Evolutionary conservation across 1,140 invertebrate genomes (phyloP), one percentile per base, ranked within the genome.

Genomic region (Drosophila simulans): DNA sequence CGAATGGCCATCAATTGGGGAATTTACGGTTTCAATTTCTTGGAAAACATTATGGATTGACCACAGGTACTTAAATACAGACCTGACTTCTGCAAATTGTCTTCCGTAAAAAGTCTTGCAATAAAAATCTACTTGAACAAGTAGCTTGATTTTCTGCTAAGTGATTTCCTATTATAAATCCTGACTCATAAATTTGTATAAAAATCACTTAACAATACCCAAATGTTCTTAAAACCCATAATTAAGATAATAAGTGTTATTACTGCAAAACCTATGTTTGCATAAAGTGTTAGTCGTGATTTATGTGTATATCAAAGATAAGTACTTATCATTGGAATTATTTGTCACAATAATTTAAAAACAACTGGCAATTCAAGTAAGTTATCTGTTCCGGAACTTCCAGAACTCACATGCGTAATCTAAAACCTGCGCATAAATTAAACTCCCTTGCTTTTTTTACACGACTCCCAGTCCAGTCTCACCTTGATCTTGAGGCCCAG

Each of bases 401-500:
- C 31, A 52, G 20, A 20, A 37, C 12, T 27, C 25, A 3, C 31
- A 11, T 22, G 12, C 2, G 59, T 43, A 51, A 65, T 64, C n/a
- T 4, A 34, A 53, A 35, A 63, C 10, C 35, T 11, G 1, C 27
- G 45, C 31, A 42, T 12, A 11, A 45, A 42, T 37, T 17, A 27
- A 25, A 40, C 42, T 55, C 35, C 43, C 59, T 20, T 15, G 0
- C 17, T 20, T 15, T 10, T 1, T 8, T 15, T 2, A 17, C 20
- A 17, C 37, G 5, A 13, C 17, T 13, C 25, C 40, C 40, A 45
- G 20, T 31, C 8, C 42, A 35, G 17, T 56, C 17, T 74, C 37
- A 74, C 72, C 72, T 76, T 76, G 72, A 76, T 76, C 72, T 76
- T 76, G 72, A 52, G 53, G 72, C 54, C 52, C 56, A 31, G 72